Evolutionary conservation across 2,797 vertebrate genomes (phyloP).

Genomic region (Pseudochromis fuscus): DNA sequence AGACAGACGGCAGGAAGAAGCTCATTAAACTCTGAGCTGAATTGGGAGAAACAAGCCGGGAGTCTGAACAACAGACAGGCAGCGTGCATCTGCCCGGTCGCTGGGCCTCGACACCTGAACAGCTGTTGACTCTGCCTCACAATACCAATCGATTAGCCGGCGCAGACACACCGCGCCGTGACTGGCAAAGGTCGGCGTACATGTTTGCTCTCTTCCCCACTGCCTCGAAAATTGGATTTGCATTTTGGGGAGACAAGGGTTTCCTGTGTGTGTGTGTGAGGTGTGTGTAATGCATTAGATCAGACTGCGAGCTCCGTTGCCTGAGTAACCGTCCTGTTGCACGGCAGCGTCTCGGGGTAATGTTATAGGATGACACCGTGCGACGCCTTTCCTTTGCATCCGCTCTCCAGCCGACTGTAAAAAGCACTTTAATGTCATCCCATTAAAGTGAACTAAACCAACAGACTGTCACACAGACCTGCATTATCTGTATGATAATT

Average conservation of each 20-base stretch:
- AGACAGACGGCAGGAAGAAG: slow-evolving; percentile 38
- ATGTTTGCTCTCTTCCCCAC: slow-evolving; percentile 41
- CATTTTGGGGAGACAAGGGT: slow-evolving; percentile 58
- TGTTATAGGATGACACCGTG: slow-evolving; percentile 27
- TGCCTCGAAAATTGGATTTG: slow-evolving; percentile 61
- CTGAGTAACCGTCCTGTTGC: slow-evolving; percentile 54
- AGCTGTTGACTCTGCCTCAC: slow-evolving; percentile 54
- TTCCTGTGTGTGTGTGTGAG: slow-evolving; percentile 48
- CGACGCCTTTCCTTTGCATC: slow-evolving; percentile 56
- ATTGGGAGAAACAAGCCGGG: slow-evolving; percentile 27
- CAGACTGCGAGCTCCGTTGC: slow-evolving; percentile 53
- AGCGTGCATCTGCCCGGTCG: slow-evolving; percentile 25
- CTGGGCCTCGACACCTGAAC: slow-evolving; percentile 43
- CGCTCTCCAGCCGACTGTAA: slow-evolving; percentile 59
- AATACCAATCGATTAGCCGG: slow-evolving; percentile 69
- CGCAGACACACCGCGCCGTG: slow-evolving; percentile 7
- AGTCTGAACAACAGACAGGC: slow-evolving; percentile 27
- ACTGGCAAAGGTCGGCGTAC: slow-evolving; percentile 56
- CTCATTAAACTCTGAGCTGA: slow-evolving; percentile 42
- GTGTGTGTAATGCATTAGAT: slow-evolving; percentile 61
- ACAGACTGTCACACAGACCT: slow-evolving; percentile 67
- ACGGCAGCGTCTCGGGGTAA: slow-evolving; percentile 23
- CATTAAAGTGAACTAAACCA: slow-evolving; percentile 70
- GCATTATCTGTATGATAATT: slow-evolving; percentile 77
- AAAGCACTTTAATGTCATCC: slow-evolving; percentile 69